phyloP scores from a whole-genome alignment of 2,113 vertebrate genomes.

The Turnix velox region DNA sequence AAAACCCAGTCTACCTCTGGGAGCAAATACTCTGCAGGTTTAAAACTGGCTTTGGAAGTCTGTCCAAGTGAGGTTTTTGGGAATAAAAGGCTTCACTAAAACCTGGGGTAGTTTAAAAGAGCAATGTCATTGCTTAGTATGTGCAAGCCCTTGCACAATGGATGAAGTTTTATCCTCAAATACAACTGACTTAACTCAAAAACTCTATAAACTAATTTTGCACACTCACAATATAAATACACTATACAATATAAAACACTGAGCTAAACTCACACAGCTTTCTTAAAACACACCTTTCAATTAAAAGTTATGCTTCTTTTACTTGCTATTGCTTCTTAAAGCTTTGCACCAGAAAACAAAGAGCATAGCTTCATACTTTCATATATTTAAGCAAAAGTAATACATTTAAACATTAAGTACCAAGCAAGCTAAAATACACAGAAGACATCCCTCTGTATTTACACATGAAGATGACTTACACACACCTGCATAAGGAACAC shows the following conservation, averaged over 20 bases:
- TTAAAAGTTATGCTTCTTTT: neutral
- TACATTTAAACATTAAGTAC: neutral
- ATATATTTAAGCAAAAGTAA: neutral
- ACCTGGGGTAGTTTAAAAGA: neutral
- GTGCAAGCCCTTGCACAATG: neutral
- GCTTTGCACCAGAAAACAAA: neutral
- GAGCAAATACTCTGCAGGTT: neutral
- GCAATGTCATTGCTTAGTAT: neutral
- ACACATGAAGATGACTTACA: neutral
- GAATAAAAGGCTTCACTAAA: neutral
- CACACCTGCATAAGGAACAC: neutral
- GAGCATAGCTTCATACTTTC: neutral
- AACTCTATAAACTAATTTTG: no score
- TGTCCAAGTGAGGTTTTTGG: neutral
- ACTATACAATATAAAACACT: fast-evolving
- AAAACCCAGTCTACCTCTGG: neutral
- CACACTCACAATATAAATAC: neutral
- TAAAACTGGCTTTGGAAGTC: neutral
- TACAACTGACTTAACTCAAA: neutral
- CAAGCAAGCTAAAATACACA: neutral
- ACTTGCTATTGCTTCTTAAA: neutral
- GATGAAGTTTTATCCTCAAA: neutral
- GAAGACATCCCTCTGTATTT: neutral
- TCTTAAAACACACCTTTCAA: neutral
- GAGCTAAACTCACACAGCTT: neutral